phyloP scores from a whole-genome alignment of 1,140 invertebrate species.

The Macrostomum lignano region DNA sequence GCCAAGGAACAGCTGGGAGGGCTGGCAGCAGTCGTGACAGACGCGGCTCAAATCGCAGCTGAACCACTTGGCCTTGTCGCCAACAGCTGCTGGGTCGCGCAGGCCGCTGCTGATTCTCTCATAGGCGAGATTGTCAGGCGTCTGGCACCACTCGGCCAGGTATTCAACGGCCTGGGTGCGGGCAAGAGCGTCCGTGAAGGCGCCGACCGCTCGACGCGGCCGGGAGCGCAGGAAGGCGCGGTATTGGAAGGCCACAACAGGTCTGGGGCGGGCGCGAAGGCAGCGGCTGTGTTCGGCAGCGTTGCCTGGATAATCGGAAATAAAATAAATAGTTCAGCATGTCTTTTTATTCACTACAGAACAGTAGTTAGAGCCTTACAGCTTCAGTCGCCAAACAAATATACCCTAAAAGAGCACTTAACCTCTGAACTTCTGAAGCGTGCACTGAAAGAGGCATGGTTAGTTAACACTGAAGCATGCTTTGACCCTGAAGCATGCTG shows the following conservation, averaged over 20 bases:
- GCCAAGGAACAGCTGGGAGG: too few species aligned
- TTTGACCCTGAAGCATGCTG: too few species aligned
- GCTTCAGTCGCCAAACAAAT: too few species aligned
- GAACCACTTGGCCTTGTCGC: conserved; percentile 81
- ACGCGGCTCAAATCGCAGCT: conserved; percentile 49
- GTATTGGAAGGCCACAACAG: conserved; percentile 91
- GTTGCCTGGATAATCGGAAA: conserved; percentile 77
- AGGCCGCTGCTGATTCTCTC: conserved; percentile 75
- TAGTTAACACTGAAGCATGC: too few species aligned
- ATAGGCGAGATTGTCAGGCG: conserved; percentile 82
- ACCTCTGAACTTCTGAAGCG: too few species aligned
- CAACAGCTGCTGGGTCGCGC: conserved; percentile 66
- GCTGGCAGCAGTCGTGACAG: too few species aligned
- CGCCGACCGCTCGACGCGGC: conserved; percentile 44
- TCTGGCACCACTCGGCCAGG: conserved; percentile 82
- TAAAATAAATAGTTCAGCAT: too few species aligned
- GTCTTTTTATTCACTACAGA: too few species aligned
- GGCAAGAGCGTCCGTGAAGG: conserved; percentile 65
- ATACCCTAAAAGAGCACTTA: too few species aligned
- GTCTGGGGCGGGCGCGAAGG: conserved; percentile 68
- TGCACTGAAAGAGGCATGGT: too few species aligned
- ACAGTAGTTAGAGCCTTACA: too few species aligned
- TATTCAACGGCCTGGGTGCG: conserved; percentile 74
- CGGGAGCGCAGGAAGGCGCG: conserved; percentile 87
- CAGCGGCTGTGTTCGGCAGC: conserved; percentile 90